Base-by-base conservation (phyloP, 1,140 invertebrate genomes). In the Drosophila punjabiensis region DNA sequence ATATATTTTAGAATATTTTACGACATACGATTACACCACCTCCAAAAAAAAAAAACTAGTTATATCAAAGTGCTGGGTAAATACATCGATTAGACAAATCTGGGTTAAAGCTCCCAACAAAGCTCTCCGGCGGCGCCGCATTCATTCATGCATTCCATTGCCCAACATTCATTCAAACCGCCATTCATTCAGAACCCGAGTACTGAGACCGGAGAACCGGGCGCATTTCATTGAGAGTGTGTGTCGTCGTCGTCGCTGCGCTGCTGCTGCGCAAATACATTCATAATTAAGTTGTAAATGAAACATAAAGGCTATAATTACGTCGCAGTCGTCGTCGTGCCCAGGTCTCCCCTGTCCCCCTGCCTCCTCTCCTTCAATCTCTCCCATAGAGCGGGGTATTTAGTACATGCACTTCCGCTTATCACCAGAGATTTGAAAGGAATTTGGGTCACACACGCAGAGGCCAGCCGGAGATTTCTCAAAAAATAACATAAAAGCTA, bases 221-320 rank as follows among this genome's bases (percentile, higher is more conserved):
- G 52, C 50, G 70, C 52, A 68, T 55, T 52, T 78, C 52, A 85
- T 70, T 75, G 47, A 45, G 58, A 47, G 35, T 37, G 32, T 24
- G 24, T 24, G 24, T 3, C 24, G 24, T 24, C 24, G 24, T 66
- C 50, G 60, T 39, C 32, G 35, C 37, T n/a, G 60, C 32, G 56
- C 47, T 30, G 50, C 56, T 78, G 77, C 84, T 83, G 84, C 84
- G 84, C 84, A 88, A 88, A 88, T 76, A 88, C 78, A 84, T 84
- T 88, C 70, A 81, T 69, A 88, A 88, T 88, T 88, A 83, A 78
- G 84, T 81, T 88, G 80, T 88, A 87, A 83, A 82, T 62, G 76
- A 82, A 87, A 87, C 83, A 87, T 87, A 76, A 76, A 79, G 80
- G 79, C 68, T 82, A 80, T 80, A 87, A 76, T 80, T 80, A 85